phyloP scores from a whole-genome alignment of 2,888 invertebrate species.

The Myopa tessellatipennis region DNA sequence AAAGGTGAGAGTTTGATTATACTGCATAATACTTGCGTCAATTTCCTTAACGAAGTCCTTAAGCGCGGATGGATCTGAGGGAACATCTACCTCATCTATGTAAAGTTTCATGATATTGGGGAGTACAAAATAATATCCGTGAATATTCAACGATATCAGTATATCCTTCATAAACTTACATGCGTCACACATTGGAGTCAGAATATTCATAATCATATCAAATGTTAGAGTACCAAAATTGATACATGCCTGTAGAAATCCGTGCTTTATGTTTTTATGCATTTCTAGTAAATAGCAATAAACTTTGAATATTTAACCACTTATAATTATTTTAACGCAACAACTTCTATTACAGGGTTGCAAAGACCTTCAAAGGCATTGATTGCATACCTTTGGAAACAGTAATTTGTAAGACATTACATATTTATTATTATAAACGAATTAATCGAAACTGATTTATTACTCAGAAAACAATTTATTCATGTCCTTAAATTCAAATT shows the following conservation, averaged over 20 bases:
- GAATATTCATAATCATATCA: conserved; percentile 41
- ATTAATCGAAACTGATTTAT: too few species aligned
- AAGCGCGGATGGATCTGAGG: conserved; percentile 39
- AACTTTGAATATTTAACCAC: too few species aligned
- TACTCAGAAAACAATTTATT: too few species aligned
- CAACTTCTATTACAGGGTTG: too few species aligned
- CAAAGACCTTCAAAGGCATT: too few species aligned
- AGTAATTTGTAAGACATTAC: too few species aligned
- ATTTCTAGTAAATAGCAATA: conserved; percentile 29
- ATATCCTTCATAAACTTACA: conserved; percentile 46
- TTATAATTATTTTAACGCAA: background rate
- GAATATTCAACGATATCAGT: background rate
- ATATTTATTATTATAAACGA: too few species aligned
- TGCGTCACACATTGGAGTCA: conserved; percentile 48
- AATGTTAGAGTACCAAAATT: conserved; percentile 48
- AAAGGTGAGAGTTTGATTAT: conserved; percentile 53
- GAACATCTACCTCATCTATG: conserved; percentile 47
- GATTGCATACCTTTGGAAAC: too few species aligned
- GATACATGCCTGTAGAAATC: conserved; percentile 53
- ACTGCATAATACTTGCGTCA: conserved; percentile 48
- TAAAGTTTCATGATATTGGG: conserved; percentile 10
- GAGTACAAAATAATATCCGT: background rate
- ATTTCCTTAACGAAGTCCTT: conserved; percentile 49
- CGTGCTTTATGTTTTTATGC: conserved; percentile 47
- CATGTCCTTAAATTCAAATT: background rate